Evolutionary conservation across 2,888 invertebrate genomes (phyloP).

Genomic region (Pyrochroa serraticornis): DNA sequence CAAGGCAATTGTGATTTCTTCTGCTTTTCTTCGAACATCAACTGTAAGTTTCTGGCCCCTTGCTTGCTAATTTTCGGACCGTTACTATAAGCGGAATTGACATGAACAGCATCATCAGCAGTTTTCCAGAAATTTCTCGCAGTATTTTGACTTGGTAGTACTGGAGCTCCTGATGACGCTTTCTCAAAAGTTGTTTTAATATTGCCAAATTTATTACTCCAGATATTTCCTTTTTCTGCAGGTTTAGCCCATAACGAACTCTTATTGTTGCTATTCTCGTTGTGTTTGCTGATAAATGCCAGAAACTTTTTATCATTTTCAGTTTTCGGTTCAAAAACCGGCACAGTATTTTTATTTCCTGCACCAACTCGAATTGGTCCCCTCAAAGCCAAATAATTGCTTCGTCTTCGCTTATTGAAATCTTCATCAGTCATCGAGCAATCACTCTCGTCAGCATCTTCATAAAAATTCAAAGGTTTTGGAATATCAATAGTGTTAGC

Average conservation of each 20-base stretch:
- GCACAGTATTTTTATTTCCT: conserved; percentile 55
- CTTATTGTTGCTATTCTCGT: conserved; percentile 55
- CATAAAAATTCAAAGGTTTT: conserved; percentile 64
- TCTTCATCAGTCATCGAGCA: conserved; percentile 50
- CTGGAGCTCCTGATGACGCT: conserved; percentile 56
- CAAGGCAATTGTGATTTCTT: conserved; percentile 54
- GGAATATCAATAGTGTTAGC: conserved; percentile 91
- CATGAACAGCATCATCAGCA: conserved; percentile 60
- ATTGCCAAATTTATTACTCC: conserved; percentile 83
- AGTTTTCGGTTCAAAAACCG: conserved; percentile 79
- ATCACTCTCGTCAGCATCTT: conserved; percentile 48
- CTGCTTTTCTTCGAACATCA: conserved; percentile 57
- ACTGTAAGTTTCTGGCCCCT: conserved; percentile 51
- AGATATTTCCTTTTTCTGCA: conserved; percentile 60
- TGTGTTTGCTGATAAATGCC: conserved; percentile 80
- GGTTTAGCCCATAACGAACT: conserved; percentile 46
- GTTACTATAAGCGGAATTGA: conserved; percentile 42
- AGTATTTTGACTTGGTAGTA: conserved; percentile 60
- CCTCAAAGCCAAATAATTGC: conserved; percentile 60
- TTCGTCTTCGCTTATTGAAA: conserved; percentile 49
- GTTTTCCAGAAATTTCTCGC: conserved; percentile 69
- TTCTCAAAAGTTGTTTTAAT: conserved; percentile 83
- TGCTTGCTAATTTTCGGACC: conserved; percentile 55
- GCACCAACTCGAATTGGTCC: conserved; percentile 65
- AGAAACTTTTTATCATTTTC: conserved; percentile 85